These are phyloP conservation scores for Pungitius pungitius DNA, from an alignment of 2,113 vertebrate genomes.

Conservation along the genomic window DNA sequence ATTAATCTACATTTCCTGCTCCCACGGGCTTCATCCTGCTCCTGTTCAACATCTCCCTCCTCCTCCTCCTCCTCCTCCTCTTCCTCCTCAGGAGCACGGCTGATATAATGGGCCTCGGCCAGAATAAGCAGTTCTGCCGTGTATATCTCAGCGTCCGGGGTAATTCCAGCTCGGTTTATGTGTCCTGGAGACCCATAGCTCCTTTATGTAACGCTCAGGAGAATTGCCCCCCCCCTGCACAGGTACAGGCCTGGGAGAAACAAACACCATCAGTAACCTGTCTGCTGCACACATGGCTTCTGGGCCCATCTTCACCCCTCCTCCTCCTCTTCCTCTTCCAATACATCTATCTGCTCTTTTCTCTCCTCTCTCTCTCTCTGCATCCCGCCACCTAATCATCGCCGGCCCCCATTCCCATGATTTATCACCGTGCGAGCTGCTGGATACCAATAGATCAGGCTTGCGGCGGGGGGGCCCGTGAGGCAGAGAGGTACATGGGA, in stretches of 20 bases:
- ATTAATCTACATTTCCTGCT: slow-evolving; percentile 69
- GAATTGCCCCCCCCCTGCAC: slow-evolving; percentile 73
- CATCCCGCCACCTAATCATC: slow-evolving; percentile 77
- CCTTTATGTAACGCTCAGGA: slow-evolving; percentile 79
- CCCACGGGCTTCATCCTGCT: slow-evolving; percentile 65
- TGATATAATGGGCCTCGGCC: slow-evolving; percentile 71
- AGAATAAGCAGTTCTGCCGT: slow-evolving; percentile 68
- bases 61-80: background rate
- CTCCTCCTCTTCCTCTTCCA: slow-evolving; percentile 36
- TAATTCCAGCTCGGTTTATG: slow-evolving; percentile 75
- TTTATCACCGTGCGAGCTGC: slow-evolving; percentile 74
- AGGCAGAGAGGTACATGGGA: slow-evolving; percentile 59
- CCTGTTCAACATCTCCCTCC: slow-evolving; percentile 14
- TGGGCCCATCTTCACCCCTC: slow-evolving; percentile 52
- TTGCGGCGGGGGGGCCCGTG: slow-evolving; percentile 75
- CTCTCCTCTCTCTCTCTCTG: slow-evolving; percentile 37
- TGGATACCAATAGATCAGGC: slow-evolving; percentile 82
- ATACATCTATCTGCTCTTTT: slow-evolving; percentile 60
- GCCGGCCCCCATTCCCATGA: slow-evolving; percentile 78
- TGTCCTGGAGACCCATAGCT: slow-evolving; percentile 71
- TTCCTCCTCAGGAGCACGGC: slow-evolving; percentile 42
- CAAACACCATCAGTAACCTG: slow-evolving; percentile 84
- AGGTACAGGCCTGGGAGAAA: slow-evolving; percentile 77
- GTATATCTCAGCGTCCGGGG: slow-evolving; percentile 68
- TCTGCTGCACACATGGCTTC: slow-evolving; percentile 60